These are phyloP conservation scores for Malurus cyaneus DNA, from an alignment of 2,113 vertebrate species.

Conservation along the genomic window DNA sequence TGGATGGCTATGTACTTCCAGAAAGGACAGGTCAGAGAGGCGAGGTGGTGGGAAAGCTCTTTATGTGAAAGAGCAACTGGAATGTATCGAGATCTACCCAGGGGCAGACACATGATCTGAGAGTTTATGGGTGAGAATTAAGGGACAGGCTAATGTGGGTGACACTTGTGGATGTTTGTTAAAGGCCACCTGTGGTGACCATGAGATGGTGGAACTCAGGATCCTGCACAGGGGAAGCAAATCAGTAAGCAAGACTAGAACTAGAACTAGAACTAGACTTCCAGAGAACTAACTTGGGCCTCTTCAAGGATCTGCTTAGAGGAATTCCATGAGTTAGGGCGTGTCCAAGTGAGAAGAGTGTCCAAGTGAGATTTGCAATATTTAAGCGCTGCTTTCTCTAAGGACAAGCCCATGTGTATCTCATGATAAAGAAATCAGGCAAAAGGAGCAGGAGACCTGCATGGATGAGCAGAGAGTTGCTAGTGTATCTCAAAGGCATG, in stretches of 20 bases:
- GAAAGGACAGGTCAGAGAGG: background rate
- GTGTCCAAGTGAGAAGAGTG: too few relatives aligned
- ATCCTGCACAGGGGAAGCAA: background rate
- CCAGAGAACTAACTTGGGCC: background rate
- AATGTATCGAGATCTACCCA: fast-evolving
- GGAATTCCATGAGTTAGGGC: background rate
- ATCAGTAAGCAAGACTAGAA: background rate
- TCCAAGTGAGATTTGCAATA: background rate
- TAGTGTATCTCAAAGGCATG: background rate
- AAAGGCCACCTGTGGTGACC: background rate
- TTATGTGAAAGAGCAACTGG: background rate
- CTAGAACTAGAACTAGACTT: background rate
- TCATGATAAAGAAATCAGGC: background rate
- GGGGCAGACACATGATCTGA: background rate
- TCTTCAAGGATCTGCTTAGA: background rate
- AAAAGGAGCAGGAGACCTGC: background rate
- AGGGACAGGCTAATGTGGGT: background rate
- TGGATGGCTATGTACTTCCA: background rate
- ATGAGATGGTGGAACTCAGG: background rate
- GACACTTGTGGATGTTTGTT: background rate
- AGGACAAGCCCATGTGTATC: background rate
- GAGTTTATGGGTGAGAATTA: background rate
- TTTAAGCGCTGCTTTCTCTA: background rate
- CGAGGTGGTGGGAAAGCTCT: background rate
- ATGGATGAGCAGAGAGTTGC: background rate